Evolutionary conservation across 2,888 invertebrate species (phyloP).

Genomic region (Sicus ferrugineus): DNA sequence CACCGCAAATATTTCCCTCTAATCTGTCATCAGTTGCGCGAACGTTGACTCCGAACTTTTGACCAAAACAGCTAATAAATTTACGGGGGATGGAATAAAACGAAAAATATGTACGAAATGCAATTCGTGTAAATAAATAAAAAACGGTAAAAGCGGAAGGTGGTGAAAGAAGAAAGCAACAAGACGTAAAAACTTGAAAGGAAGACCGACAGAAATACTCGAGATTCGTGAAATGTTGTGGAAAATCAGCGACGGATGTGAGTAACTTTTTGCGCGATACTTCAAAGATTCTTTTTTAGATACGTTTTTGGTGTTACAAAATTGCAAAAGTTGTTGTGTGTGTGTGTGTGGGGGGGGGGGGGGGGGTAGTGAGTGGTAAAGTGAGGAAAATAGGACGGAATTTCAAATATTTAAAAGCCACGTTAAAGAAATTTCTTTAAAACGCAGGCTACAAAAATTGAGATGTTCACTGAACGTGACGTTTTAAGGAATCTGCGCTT

Average conservation of each 20-base stretch:
- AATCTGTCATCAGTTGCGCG: not conserved
- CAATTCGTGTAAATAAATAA: not conserved
- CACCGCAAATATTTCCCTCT: not conserved
- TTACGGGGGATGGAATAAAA: not conserved
- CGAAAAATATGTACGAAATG: not conserved
- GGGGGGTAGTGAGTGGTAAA: too few relatives aligned
- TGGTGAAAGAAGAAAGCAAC: not conserved
- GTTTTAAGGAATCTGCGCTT: too few relatives aligned
- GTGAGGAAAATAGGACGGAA: too few relatives aligned
- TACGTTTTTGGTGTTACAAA: too few relatives aligned
- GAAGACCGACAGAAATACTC: not conserved
- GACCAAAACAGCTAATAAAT: not conserved
- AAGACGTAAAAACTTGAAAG: not conserved
- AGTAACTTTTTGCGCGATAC: not conserved
- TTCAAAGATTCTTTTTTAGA: too few relatives aligned
- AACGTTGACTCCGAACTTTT: not conserved
- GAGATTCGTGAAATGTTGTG: not conserved
- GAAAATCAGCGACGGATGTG: not conserved
- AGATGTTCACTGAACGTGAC: too few relatives aligned
- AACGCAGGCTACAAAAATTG: too few relatives aligned
- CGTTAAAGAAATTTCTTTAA: too few relatives aligned
- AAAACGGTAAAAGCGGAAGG: not conserved
- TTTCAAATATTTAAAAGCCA: too few relatives aligned
- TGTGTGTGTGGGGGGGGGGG: too few relatives aligned
- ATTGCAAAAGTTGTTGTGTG: too few relatives aligned